Percentiles rank a stretch among this genome's conserved stretches.
These are phyloP conservation scores for Ursus arctos DNA, from an alignment of 2,113 vertebrate genomes.

Conservation along the genomic window DNA sequence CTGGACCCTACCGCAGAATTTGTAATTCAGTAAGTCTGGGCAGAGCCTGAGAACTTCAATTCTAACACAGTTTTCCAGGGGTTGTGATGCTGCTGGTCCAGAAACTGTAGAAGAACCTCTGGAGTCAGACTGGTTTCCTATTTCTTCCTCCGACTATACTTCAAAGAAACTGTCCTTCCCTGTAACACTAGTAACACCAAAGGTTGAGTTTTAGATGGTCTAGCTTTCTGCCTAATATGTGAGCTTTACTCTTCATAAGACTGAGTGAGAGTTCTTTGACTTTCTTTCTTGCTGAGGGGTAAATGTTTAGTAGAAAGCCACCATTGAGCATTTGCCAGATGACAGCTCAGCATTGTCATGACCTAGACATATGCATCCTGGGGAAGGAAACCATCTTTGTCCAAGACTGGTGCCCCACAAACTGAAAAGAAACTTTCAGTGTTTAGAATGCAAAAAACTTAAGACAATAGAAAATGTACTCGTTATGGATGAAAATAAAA, in stretches of 20 bases:
- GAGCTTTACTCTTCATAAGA: background rate
- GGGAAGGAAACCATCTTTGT: background rate
- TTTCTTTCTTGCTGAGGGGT: background rate
- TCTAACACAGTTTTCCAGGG: background rate
- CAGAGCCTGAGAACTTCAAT: background rate
- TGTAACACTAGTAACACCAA: background rate
- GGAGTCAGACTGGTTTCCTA: background rate
- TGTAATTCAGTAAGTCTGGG: background rate
- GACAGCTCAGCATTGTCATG: background rate
- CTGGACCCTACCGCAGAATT: background rate
- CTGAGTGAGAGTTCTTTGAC: background rate
- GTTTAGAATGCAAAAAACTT: background rate
- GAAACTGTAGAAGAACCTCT: background rate
- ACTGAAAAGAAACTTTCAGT: background rate
- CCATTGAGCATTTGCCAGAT: background rate
- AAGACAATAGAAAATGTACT: background rate
- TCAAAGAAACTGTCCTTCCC: background rate
- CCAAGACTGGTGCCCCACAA: background rate
- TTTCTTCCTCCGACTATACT: background rate
- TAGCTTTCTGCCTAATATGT: background rate
- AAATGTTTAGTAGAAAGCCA: background rate
- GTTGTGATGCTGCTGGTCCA: background rate
- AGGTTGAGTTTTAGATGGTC: background rate
- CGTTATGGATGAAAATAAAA: background rate
- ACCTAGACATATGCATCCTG: background rate